Base-by-base conservation (phyloP, 2,888 invertebrate genomes). In the Laothoe populi region DNA sequence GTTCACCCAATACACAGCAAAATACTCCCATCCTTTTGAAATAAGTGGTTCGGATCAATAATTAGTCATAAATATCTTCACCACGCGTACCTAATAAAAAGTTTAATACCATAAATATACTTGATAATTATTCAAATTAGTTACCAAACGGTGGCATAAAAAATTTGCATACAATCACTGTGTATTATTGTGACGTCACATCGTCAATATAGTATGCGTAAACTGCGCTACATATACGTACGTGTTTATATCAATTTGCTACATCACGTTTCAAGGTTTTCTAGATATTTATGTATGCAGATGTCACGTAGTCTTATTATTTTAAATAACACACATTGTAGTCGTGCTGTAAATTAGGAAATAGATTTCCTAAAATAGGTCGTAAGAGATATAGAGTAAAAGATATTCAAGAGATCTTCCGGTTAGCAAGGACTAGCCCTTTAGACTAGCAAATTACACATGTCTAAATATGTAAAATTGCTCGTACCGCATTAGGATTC, bases 111-210 rank as follows among this genome's bases (percentile, higher is more conserved):
- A 8, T 16, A 31, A 31, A 49, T 8, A 16, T 7, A 49, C 49
- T 13, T 7, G 16, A 26, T 24, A 31, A 31, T 49, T 31, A 49
- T 49, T 49, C 16, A 48, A 48, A 48, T 48, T 48, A 19, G 26
- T 31, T 10, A 31, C n/a, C 24, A 26, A 49, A 26, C 26, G 10
- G 49, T 31, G 31, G 31, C 19, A 31, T 31, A 16, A 16, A 16
- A 3, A 31, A 49, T 49, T 49, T 7, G 49, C 49, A 49, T 49
- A 49, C 49, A 49, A 49, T 49, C 26, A 49, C 26, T 3, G 10
- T 21, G 45, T 21, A 21, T 1, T 49, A 31, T n/a, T 19, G 16
- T 31, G 31, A 49, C 31, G 49, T 49, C n/a, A 49, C 16, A 16
- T 16, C 10, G 8, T 26, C 1, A 26, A 26, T n/a, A 21, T 13